phyloP scores from a whole-genome alignment of 2,888 invertebrate genomes.

The Dryobotodes eremita region DNA sequence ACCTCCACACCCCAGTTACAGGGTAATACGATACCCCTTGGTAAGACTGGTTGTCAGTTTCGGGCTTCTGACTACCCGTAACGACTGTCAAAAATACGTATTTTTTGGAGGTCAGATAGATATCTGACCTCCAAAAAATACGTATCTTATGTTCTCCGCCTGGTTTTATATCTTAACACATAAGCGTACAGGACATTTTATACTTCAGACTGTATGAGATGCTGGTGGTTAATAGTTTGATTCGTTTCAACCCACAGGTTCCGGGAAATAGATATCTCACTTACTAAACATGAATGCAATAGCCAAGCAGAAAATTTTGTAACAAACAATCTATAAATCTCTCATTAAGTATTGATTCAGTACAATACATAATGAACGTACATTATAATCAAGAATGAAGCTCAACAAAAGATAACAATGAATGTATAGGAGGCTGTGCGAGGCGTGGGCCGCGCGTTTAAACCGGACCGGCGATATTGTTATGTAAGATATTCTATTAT shows the following conservation, averaged over 20 bases:
- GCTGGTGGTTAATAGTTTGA: background rate
- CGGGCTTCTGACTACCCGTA: too few relatives aligned
- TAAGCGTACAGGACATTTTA: background rate
- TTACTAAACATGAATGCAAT: slow-evolving; percentile 4
- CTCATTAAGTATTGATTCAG: slow-evolving; percentile 53
- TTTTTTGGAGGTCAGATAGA: too few relatives aligned
- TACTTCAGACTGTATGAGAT: background rate
- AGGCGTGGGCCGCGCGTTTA: slow-evolving; percentile 77
- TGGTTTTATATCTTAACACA: background rate
- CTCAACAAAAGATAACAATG: slow-evolving; percentile 69
- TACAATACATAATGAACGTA: slow-evolving; percentile 51
- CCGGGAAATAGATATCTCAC: background rate
- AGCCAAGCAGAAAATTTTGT: background rate
- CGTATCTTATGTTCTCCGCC: background rate
- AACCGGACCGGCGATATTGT: slow-evolving; percentile 74
- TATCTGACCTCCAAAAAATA: background rate
- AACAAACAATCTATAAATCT: slow-evolving; percentile 14
- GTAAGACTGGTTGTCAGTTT: too few relatives aligned
- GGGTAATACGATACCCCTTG: too few relatives aligned
- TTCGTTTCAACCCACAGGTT: background rate
- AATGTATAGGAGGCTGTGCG: slow-evolving; percentile 52
- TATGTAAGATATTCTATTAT: slow-evolving; percentile 75
- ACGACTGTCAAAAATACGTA: too few relatives aligned
- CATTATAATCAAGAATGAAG: slow-evolving; percentile 58
- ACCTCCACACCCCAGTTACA: too few relatives aligned